phyloP scores from a whole-genome alignment of 2,113 vertebrate genomes.

The Podiceps cristatus region DNA sequence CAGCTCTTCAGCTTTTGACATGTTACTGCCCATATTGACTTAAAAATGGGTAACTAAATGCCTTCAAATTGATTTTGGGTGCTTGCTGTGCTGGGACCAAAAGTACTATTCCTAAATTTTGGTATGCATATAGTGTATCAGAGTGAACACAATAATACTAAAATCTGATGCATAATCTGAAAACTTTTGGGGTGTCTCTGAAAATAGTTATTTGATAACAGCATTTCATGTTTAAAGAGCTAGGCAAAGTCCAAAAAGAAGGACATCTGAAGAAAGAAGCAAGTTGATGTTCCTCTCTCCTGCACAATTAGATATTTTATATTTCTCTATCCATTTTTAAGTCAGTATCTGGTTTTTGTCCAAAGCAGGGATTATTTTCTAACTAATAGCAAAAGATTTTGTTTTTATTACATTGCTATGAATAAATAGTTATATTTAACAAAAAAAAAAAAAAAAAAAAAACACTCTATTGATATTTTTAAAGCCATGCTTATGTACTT shows the following conservation, averaged over 20 bases:
- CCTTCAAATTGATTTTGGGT: background rate
- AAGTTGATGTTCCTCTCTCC: background rate
- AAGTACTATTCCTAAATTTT: background rate
- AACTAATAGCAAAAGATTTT: background rate
- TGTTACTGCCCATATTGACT: background rate
- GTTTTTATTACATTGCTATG: background rate
- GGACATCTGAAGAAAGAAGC: background rate
- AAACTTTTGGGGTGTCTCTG: background rate
- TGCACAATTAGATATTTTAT: background rate
- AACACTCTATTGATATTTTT: too few relatives aligned
- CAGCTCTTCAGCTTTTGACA: background rate
- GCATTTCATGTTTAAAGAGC: background rate
- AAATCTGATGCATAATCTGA: background rate
- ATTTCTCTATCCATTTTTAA: background rate
- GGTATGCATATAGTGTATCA: background rate
- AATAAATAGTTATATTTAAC: background rate
- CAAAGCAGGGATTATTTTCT: background rate
- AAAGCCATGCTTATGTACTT: background rate
- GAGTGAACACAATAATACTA: background rate
- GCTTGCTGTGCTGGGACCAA: background rate
- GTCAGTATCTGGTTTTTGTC: background rate
- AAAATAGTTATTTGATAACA: background rate
- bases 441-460: background rate
- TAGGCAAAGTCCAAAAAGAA: background rate
- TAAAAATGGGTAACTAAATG: background rate